phyloP scores from a whole-genome alignment of 2,888 invertebrate species.

The Chironomus tentans region DNA sequence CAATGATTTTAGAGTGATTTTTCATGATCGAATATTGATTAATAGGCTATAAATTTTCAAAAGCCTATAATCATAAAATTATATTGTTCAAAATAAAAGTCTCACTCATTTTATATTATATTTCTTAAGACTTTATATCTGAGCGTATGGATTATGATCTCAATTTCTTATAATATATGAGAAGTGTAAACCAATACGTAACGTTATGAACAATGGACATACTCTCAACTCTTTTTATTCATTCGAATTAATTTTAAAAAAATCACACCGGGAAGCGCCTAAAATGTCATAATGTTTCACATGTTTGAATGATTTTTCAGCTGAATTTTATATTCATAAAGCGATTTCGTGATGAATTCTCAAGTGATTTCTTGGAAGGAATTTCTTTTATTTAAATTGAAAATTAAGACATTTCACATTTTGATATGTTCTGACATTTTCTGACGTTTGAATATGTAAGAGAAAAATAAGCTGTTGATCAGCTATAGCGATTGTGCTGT shows the following conservation, averaged over 20 bases:
- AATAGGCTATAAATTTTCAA: not conserved
- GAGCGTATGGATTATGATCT: too few species aligned
- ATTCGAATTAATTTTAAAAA: not conserved
- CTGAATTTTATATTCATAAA: not conserved
- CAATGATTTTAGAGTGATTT: not conserved
- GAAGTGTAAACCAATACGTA: too few species aligned
- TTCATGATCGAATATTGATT: not conserved
- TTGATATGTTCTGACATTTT: not conserved
- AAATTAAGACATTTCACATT: not conserved
- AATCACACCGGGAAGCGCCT: slow-evolving; percentile 2
- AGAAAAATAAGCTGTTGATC: not conserved
- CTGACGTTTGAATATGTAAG: not conserved
- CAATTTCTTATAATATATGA: too few species aligned
- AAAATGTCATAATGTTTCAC: slow-evolving; percentile 1
- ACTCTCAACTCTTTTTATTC: too few species aligned
- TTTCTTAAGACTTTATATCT: not conserved
- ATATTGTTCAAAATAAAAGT: not conserved
- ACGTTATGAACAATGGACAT: too few species aligned
- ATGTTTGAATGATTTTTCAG: not conserved
- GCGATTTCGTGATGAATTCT: slow-evolving; percentile 2
- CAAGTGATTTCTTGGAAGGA: slow-evolving; percentile 6
- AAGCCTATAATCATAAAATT: not conserved
- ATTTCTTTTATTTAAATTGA: not conserved
- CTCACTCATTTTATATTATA: not conserved
- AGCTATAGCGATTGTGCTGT: not conserved